phyloP scores from a whole-genome alignment of 1,140 invertebrate genomes.

The Atta cephalotes region DNA sequence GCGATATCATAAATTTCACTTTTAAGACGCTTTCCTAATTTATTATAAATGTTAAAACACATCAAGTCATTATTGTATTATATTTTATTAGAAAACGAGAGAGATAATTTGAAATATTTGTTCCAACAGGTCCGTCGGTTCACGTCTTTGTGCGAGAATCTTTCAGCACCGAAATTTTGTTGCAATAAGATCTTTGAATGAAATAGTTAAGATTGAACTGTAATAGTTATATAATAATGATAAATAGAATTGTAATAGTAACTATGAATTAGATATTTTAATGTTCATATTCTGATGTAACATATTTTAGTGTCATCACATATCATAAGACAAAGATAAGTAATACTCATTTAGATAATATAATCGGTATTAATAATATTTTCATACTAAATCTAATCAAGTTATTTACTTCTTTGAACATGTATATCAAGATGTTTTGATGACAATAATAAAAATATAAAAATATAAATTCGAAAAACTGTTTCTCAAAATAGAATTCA shows the following conservation, averaged over 20 bases:
- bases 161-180: not conserved
- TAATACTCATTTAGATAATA: not conserved
- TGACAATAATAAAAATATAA: not conserved
- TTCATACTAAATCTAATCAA: not conserved
- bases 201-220: not conserved
- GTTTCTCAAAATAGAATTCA: not conserved
- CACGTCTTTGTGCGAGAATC: not conserved
- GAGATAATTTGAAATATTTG: not conserved
- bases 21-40: not conserved
- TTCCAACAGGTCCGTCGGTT: not conserved
- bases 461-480: not conserved
- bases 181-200: not conserved
- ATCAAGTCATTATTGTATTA: not conserved
- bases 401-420: not conserved
- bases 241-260: not conserved
- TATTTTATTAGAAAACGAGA: not conserved
- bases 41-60: slow-evolving; percentile 1
- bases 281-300: too few relatives aligned
- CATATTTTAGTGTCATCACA: not conserved
- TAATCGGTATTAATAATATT: not conserved
- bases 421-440: not conserved
- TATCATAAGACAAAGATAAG: not conserved
- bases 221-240: not conserved
- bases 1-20: not conserved
- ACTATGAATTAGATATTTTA: not conserved